Evolutionary conservation across 1,140 invertebrate genomes (phyloP).

Genomic region (Drosophila santomea): DNA sequence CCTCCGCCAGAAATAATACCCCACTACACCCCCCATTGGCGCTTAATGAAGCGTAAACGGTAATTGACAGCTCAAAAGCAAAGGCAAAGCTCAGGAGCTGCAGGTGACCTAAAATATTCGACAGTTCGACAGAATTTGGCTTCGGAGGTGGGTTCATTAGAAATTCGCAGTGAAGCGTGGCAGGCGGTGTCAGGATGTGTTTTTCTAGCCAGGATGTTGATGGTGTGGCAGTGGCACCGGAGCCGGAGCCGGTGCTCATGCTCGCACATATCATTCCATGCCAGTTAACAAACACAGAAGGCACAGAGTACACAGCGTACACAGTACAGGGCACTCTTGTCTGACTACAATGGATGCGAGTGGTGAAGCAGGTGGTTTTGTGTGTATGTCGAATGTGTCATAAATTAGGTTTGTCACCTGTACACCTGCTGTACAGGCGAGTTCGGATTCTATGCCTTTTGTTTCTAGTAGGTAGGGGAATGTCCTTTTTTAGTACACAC

Average conservation of each 20-base stretch:
- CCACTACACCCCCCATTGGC: constrained; percentile 14
- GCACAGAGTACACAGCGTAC: constrained; percentile 18
- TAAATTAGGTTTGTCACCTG: constrained; percentile 72
- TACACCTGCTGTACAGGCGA: constrained; percentile 3
- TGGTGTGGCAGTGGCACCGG: constrained; percentile 11
- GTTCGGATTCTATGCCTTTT: constrained; percentile 4
- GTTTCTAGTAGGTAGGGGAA: constrained; percentile 9
- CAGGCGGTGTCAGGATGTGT: constrained; percentile 26
- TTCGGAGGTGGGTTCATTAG: constrained; percentile 65
- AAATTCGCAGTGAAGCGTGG: constrained; percentile 48
- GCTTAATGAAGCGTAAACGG: constrained; percentile 83
- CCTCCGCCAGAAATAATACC: not conserved
- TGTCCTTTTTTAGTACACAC: constrained; percentile 35
- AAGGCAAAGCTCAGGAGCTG: constrained; percentile 61
- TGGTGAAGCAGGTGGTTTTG: constrained; percentile 20
- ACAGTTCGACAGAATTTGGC: constrained; percentile 54
- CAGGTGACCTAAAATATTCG: constrained; percentile 74
- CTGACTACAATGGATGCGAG: constrained; percentile 51
- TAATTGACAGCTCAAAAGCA: constrained; percentile 80
- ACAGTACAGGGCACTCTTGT: constrained; percentile 11
- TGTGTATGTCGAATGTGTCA: constrained; percentile 55
- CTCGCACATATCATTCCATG: constrained; percentile 65
- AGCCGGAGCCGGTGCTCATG: constrained; percentile 25
- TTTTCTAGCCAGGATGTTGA: constrained; percentile 21
- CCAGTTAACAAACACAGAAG: constrained; percentile 73